Evolutionary conservation across 2,888 invertebrate genomes (phyloP), one percentile per base, ranked within the genome.

Genomic region (Agrilus biguttatus): DNA sequence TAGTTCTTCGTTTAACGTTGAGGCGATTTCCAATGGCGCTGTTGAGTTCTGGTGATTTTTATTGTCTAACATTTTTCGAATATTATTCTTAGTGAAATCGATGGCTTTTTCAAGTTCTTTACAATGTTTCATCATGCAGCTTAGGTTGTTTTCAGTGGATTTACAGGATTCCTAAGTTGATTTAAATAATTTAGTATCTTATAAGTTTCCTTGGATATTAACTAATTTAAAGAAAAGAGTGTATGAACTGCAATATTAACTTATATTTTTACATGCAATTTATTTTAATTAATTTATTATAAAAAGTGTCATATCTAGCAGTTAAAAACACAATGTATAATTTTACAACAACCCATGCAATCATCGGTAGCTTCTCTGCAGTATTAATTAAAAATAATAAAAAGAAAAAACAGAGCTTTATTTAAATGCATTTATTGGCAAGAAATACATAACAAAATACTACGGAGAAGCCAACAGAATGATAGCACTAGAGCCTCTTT

Each of bases 381-480:
- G 10, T 36, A 41, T 28, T 28, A 57, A 57, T 51, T 55, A 56
- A 59, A 57, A 53, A 55, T 49, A 50, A 49, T 37, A 43, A 47
- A 51, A 52, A 45, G n/a, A 38, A 36, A 39, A 44, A 44, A 36
- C 44, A 48, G 43, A 49, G 46, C 40, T 35, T 42, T 47, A 47
- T 47, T 19, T 45, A 47, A 50, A 48, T 43, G 41, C 48, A 56
- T 55, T 53, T 54, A 53, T 55, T 47, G 47, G 50, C 49, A 52
- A 55, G 51, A 53, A 51, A 49, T 48, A 53, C 40, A 51, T 47
- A 52, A 47, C 46, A 46, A 44, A 21, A 47, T 48, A 45, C 53
- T 56, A 61, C 61, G 62, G 63, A 65, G 64, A 65, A 65, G 63
- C 65, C 60, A 61, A 54, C 54, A 59, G 61, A 63, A 62, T 55